phyloP scores from a whole-genome alignment of 2,797 vertebrate species.

The Discoglossus pictus region DNA sequence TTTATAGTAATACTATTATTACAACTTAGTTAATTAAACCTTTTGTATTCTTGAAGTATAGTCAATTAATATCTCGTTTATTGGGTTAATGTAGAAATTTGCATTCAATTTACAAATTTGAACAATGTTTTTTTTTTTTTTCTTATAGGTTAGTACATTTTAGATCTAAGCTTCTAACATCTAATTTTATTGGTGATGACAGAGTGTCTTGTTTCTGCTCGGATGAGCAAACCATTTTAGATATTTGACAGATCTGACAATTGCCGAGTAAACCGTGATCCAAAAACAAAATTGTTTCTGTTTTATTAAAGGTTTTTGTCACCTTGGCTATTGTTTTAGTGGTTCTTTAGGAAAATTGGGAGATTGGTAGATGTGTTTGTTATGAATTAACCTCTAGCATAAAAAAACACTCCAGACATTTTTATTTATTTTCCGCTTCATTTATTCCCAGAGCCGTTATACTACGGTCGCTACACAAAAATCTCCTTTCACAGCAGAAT shows the following conservation, averaged over 20 bases:
- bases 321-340: conserved; percentile 26
- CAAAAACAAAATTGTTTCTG: conserved; percentile 26
- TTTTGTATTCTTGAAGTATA: too few species aligned
- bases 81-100: too few species aligned
- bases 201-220: conserved; percentile 30
- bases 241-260: conserved; percentile 40
- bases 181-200: conserved; percentile 44
- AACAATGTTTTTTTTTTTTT: conserved; percentile 10
- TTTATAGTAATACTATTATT: too few species aligned
- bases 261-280: conserved; percentile 37
- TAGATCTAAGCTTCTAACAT: conserved; percentile 28
- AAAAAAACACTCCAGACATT: conserved; percentile 3
- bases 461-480: background rate
- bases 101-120: conserved; percentile 23
- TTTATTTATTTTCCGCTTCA: conserved; percentile 36
- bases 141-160: conserved; percentile 13
- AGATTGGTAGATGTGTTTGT: conserved; percentile 33
- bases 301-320: conserved; percentile 37
- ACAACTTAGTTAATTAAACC: too few species aligned
- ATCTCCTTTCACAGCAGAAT: background rate
- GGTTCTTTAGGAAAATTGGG: conserved; percentile 25
- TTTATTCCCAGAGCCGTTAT: conserved; percentile 23
- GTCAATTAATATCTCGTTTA: too few species aligned
- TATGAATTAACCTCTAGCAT: conserved; percentile 34
- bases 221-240: conserved; percentile 38